These are phyloP conservation scores for Rhipidura dahli DNA, from an alignment of 2,113 vertebrate species.

Conservation along the genomic window DNA sequence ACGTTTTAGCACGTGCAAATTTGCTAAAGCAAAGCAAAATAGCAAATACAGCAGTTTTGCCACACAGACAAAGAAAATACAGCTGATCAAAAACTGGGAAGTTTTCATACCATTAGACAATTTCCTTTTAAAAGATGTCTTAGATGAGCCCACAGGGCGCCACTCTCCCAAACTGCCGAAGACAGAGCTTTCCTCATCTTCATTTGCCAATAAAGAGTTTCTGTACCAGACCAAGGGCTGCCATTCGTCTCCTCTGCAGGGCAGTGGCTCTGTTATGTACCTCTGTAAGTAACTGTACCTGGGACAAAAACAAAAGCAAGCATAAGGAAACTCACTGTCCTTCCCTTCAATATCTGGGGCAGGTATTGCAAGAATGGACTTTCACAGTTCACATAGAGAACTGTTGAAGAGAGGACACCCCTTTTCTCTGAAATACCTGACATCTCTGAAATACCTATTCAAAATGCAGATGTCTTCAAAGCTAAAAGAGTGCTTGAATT, in stretches of 20 bases:
- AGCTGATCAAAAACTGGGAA: not conserved
- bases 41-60: not conserved
- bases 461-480: not conserved
- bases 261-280: conserved; percentile 70
- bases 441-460: not conserved
- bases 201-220: conserved; percentile 80
- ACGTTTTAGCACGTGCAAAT: not conserved
- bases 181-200: conserved; percentile 79
- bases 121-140: conserved; percentile 67
- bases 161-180: conserved; percentile 68
- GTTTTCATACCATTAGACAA: conserved; percentile 70
- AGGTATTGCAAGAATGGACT: not conserved
- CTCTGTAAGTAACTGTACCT: conserved; percentile 85
- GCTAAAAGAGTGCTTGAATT: not conserved
- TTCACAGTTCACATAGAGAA: not conserved
- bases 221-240: conserved; percentile 81
- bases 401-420: not conserved
- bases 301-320: not conserved
- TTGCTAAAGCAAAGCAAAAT: not conserved
- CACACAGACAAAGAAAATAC: not conserved
- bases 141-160: conserved; percentile 42
- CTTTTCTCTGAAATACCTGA: not conserved
- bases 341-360: not conserved
- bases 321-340: not conserved
- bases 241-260: conserved; percentile 79